A percentile compares a stretch with the other conserved stretches of the same genome.
These are phyloP conservation scores for Perccottus glenii DNA, from an alignment of 2,113 vertebrate species.

Conservation along the genomic window DNA sequence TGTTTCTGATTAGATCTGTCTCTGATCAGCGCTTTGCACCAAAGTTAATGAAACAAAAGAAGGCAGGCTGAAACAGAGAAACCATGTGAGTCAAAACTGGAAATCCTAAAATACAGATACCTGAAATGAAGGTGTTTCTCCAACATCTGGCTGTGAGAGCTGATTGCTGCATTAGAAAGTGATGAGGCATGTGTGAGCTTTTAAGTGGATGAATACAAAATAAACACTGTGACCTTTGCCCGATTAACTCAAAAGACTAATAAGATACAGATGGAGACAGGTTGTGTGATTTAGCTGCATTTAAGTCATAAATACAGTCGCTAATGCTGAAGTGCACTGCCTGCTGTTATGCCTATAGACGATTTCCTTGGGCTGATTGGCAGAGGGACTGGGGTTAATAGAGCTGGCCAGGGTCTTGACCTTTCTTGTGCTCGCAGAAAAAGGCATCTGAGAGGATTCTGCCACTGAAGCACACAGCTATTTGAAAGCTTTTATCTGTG, in stretches of 20 bases:
- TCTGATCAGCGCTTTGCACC: slow-evolving; percentile 4
- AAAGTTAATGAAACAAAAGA: neutral
- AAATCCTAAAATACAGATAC: neutral
- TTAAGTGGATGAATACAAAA: neutral
- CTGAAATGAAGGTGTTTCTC: neutral
- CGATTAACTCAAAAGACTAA: slow-evolving; percentile 41
- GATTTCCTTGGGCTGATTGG: slow-evolving; percentile 48
- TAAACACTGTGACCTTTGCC: slow-evolving; percentile 50
- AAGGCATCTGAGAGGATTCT: slow-evolving; percentile 23
- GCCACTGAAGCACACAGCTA: slow-evolving; percentile 15
- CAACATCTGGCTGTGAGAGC: neutral
- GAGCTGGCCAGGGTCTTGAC: slow-evolving; percentile 64
- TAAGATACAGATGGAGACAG: slow-evolving; percentile 45
- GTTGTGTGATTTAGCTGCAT: slow-evolving; percentile 17
- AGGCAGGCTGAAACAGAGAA: slow-evolving; percentile 3
- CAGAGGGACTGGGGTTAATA: slow-evolving; percentile 19
- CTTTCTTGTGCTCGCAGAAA: slow-evolving; percentile 33
- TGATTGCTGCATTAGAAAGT: neutral
- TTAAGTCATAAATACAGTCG: slow-evolving; percentile 29
- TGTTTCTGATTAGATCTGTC: neutral
- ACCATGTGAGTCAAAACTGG: neutral
- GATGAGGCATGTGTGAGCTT: neutral
- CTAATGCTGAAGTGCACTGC: slow-evolving; percentile 37
- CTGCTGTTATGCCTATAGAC: slow-evolving; percentile 1
- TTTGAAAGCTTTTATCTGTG: slow-evolving; percentile 21